These are phyloP conservation scores for Drosophila buzzatii DNA, from an alignment of 2,888 invertebrate species.

Conservation along the genomic window DNA sequence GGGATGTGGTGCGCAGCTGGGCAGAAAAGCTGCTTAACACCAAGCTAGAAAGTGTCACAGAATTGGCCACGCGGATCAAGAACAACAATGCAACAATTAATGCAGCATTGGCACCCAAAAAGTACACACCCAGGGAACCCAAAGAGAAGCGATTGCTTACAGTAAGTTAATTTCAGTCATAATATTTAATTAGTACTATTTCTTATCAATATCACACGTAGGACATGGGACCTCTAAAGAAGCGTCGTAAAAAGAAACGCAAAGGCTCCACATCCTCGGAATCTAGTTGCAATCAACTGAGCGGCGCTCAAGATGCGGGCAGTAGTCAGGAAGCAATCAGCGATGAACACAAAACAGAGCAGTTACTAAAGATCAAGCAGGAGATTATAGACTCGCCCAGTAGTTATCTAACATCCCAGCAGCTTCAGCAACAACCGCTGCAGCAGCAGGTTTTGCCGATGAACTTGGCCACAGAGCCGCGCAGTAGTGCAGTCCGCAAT, in stretches of 20 bases:
- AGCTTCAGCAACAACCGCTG: slow-evolving; percentile 33
- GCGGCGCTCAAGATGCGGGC: slow-evolving; percentile 60
- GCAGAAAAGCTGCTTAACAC: slow-evolving; percentile 83
- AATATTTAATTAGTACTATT: neutral
- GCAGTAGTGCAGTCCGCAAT: slow-evolving; percentile 79
- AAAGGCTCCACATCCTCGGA: slow-evolving; percentile 85
- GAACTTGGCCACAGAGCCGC: slow-evolving; percentile 80
- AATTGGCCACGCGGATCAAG: slow-evolving; percentile 82
- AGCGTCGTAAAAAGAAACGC: slow-evolving; percentile 85
- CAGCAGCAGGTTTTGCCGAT: slow-evolving; percentile 81
- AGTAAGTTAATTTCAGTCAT: slow-evolving; percentile 61
- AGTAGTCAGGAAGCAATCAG: slow-evolving; percentile 68
- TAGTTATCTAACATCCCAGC: slow-evolving; percentile 44
- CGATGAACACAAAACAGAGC: slow-evolving; percentile 62
- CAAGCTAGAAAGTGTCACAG: slow-evolving; percentile 80
- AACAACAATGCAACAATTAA: slow-evolving; percentile 68
- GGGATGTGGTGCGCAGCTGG: slow-evolving; percentile 84
- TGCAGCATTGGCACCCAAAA: slow-evolving; percentile 85
- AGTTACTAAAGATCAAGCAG: slow-evolving; percentile 80
- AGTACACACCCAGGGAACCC: slow-evolving; percentile 89
- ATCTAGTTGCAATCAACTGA: slow-evolving; percentile 79
- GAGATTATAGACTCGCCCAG: slow-evolving; percentile 83
- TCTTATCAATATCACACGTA: slow-evolving; percentile 29
- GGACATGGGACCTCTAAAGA: slow-evolving; percentile 84
- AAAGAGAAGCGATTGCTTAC: slow-evolving; percentile 86